Evolutionary conservation across 2,113 vertebrate species (phyloP).

Genomic region (Ceratotherium simum): DNA sequence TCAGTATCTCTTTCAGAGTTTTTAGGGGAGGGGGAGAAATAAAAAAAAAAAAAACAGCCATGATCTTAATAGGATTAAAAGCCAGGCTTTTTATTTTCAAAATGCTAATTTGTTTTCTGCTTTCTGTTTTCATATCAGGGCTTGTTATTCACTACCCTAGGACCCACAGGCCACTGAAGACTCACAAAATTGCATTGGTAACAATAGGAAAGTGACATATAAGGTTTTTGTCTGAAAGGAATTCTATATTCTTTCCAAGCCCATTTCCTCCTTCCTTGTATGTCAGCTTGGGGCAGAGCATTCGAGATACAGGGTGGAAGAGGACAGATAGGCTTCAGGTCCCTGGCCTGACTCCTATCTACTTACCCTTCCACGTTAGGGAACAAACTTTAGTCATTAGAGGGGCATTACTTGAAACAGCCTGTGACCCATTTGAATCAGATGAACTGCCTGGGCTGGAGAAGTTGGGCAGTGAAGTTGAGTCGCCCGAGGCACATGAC

Average conservation of each 20-base stretch:
- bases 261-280: background rate
- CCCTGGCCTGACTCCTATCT: background rate
- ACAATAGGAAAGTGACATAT: constrained; percentile 79
- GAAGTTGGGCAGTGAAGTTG: constrained; percentile 76
- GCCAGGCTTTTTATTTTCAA: constrained; percentile 88
- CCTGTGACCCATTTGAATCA: constrained; percentile 69
- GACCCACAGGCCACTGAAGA: constrained; percentile 79
- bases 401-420: constrained; percentile 75
- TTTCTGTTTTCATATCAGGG: constrained; percentile 84
- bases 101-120: constrained; percentile 90
- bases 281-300: constrained; percentile 40
- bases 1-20: constrained; percentile 89
- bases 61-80: constrained; percentile 91
- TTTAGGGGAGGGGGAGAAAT: constrained; percentile 64
- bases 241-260: constrained; percentile 50
- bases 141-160: constrained; percentile 77
- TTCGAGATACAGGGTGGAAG: background rate
- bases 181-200: constrained; percentile 76
- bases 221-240: constrained; percentile 78
- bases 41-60: constrained; percentile 68
- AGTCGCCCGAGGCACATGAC: constrained; percentile 74
- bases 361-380: constrained; percentile 55
- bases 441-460: constrained; percentile 36
- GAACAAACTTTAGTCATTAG: constrained; percentile 77
- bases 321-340: background rate